Evolutionary conservation across 2,113 vertebrate genomes (phyloP), one percentile per base, ranked within the genome.

Genomic region (Cynocephalus volans): DNA sequence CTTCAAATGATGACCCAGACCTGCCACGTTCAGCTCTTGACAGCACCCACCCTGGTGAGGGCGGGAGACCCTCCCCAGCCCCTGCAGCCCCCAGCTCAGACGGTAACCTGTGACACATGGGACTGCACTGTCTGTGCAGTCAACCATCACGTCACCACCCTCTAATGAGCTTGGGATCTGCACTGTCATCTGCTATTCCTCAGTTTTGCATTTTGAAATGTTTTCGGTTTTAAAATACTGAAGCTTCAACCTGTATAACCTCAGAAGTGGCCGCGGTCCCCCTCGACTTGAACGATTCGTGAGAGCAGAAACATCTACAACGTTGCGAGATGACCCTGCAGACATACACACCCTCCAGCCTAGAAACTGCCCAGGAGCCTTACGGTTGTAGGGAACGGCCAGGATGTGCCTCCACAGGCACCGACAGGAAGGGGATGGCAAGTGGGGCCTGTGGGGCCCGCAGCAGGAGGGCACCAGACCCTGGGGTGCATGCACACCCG

Each of bases 141-240:
- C 2, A 0, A 3, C 1, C 3, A 31, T 3, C 0, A 1, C 1
- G 6, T 11, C n/a, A 6, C 8, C 31, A 1, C 1, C 31, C 85
- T 2, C 14, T 15, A 19, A n/a, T 13, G 8, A 8, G 6, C 50
- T 1, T 6, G 33, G 28, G 21, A 33, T 9, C 0, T 0, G 3
- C 31, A 36, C 5, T 4, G 24, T 8, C 3, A 19, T 1, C 28
- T 10, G 21, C 19, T 67, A 6, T 19, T 65, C 52, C 36, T 48
- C 24, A 1, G 58, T 1, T 70, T 33, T 18, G 52, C 23, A 0
- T 75, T 56, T 45, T n/a, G 56, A 52, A 60, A 50, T 85, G 21
- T 23, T 58, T 31, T 58, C 14, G 4, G 10, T 65, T 83, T 88
- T 11, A 28, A 60, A 67, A 75, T 8, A 69, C n/a, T 8, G 5